Base-by-base conservation (phyloP, 2,113 vertebrate species). In the Microcebus jonahi region DNA sequence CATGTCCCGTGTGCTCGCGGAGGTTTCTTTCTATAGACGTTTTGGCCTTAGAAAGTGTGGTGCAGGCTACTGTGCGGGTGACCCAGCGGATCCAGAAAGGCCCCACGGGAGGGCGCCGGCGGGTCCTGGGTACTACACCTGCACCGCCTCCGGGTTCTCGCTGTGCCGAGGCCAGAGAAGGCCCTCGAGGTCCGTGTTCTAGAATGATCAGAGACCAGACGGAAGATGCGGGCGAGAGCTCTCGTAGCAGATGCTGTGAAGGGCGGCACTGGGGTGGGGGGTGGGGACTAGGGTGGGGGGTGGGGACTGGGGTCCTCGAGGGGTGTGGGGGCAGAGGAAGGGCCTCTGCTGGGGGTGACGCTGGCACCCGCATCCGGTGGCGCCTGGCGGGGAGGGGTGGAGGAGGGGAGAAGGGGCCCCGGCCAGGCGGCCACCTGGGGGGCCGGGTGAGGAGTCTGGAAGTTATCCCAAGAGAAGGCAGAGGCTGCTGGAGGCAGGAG, bases 121-220 rank as follows among this genome's bases (percentile, higher is more conserved):
- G 29, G 50, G 34, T 2, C 34, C 36, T 57, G 20, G n/a, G 23
- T 29, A 23, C 48, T 45, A 42, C 42, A 42, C 42, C 42, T 50
- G 18, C 2, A 0, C 50, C 39, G 21, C 59, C 36, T 70, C 55
- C 50, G 61, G 9, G 11, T 59, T 59, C 63, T 63, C 48, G 0
- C 55, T 73, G 59, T 17, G 5, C 45, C 3, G 4, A 68, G 42
- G 42, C 34, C 48, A 2, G 36, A 29, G 4, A 45, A 86, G 36
- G 23, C 39, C 42, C 23, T 21, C 4, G 4, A 25, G 31, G 27
- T n/a, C 65, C 48, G 14, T 7, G 17, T 3, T 0, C 39, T 48
- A 18, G 48, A 14, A 29, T 63, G 53, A 59, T 48, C 67, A 34
- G 70, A 88, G 55, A 73, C 63, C 14, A 83, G 88, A 42, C 27